Base-by-base conservation (phyloP, 2,888 invertebrate genomes). In the Dyspetes luteomarginatus region DNA sequence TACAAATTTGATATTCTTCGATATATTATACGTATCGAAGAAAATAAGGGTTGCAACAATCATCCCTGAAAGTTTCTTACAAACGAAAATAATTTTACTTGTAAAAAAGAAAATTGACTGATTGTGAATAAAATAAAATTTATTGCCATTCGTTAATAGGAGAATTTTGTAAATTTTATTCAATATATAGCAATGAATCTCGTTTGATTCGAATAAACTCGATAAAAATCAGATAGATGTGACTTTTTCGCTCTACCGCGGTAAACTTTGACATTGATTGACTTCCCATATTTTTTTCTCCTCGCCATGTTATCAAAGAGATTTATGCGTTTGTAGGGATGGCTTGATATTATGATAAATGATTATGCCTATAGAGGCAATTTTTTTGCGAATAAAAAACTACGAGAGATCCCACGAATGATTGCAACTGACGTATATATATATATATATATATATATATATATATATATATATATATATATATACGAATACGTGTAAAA, bases 311-410 rank as follows among this genome's bases (percentile, higher is more conserved):
- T 30, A 58, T 69, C 48, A 67, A 56, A n/a, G 41, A 62, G 56
- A n/a, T n/a, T 74, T 17, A 41, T 50, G 60, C 26, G 30, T 68
- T 41, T 58, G 45, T 28, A 48, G 36, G 28, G 41, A 36, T 7
- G 62, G 48, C 22, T 43, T 48, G 50, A 64, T 69, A 64, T 64
- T 64, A 43, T 74, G 74, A 74, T 56, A 69, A 79, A 74, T 69
- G 30, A 48, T 45, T 69, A 58, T 69, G 43, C 56, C 62, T 9
- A 65, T 69, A 12, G 22, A 55, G 24, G 74, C 56, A 50, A 79
- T 74, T 69, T 79, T n/a, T 48, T 74, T 73, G 36, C 7, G 22
- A 62, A 41, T n/a, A 50, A 69, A 74, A 74, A 79, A 74, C 17
- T 7, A 15, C n/a, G 41, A 24, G 24, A 69, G 64, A 71, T 68